A percentile compares a stretch with the other conserved stretches of the same genome.
These are phyloP conservation scores for Gerris buenoi DNA, from an alignment of 1,140 invertebrate species.

Conservation along the genomic window DNA sequence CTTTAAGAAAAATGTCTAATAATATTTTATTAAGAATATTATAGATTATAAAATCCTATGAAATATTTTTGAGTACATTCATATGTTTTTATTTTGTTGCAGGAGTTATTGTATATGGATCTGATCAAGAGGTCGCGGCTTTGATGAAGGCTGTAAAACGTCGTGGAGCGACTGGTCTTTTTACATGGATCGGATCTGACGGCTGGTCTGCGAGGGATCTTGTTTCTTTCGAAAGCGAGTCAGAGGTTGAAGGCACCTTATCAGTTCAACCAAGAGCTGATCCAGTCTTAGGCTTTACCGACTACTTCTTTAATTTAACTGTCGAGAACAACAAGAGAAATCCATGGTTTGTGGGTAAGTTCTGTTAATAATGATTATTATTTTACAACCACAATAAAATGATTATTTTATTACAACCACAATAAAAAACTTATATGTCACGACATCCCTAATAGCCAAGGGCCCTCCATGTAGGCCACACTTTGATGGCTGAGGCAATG, in stretches of 20 bases:
- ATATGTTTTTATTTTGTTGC: conserved; percentile 12
- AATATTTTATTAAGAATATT: too few relatives aligned
- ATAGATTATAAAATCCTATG: too few relatives aligned
- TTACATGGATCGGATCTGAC: conserved; percentile 90
- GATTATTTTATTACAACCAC: too few relatives aligned
- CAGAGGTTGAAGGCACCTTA: conserved; percentile 73
- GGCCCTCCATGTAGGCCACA: too few relatives aligned
- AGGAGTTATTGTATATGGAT: conserved; percentile 91
- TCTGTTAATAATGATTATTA: too few relatives aligned
- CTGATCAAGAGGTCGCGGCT: conserved; percentile 90
- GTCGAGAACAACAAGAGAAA: conserved; percentile 74
- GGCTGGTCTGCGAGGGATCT: conserved; percentile 76
- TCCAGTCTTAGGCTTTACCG: conserved; percentile 67
- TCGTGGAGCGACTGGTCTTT: conserved; percentile 67
- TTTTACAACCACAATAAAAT: too few relatives aligned
- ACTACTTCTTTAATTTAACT: conserved; percentile 71
- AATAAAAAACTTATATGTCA: too few relatives aligned
- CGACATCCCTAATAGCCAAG: too few relatives aligned
- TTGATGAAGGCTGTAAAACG: conserved; percentile 79
- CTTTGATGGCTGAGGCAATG: too few relatives aligned
- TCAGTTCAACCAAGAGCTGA: conserved; percentile 81
- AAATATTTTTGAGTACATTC: too few relatives aligned
- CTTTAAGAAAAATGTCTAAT: too few relatives aligned
- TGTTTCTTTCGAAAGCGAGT: conserved; percentile 75
- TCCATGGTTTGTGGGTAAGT: too few relatives aligned